Conservation (phyloP, 1,140 invertebrate genomes). For the Babylonia areolata region DNA sequence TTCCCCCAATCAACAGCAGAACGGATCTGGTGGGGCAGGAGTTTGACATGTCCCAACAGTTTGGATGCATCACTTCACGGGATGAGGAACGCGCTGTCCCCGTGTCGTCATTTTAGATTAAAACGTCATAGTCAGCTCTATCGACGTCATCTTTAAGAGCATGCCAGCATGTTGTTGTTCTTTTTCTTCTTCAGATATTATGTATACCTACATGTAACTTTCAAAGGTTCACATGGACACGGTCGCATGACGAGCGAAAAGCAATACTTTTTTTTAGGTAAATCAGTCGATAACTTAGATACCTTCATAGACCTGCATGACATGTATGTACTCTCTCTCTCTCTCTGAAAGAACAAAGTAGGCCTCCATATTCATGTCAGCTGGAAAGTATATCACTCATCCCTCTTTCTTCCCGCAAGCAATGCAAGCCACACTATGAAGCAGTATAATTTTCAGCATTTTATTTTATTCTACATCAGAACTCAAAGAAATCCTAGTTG, state of each 20-base stretch:
- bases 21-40: conserved; percentile 25
- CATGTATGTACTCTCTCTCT: too few relatives aligned
- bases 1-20: conserved; percentile 19
- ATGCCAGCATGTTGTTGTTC: background rate
- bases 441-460: too few relatives aligned
- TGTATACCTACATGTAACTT: background rate
- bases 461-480: too few relatives aligned
- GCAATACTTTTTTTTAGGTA: too few relatives aligned
- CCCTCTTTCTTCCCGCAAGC: too few relatives aligned
- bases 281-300: too few relatives aligned
- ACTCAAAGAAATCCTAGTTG: too few relatives aligned
- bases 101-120: background rate
- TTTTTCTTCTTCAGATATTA: background rate
- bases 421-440: too few relatives aligned
- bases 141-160: background rate
- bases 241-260: background rate
- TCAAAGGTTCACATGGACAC: background rate
- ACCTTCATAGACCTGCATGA: too few relatives aligned
- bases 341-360: too few relatives aligned
- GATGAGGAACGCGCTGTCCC: background rate
- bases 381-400: too few relatives aligned
- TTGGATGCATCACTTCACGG: background rate
- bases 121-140: background rate
- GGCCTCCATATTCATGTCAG: too few relatives aligned
- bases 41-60: background rate